Conservation (phyloP, 2,888 invertebrate species). For the Aspidiotus rigidus region DNA sequence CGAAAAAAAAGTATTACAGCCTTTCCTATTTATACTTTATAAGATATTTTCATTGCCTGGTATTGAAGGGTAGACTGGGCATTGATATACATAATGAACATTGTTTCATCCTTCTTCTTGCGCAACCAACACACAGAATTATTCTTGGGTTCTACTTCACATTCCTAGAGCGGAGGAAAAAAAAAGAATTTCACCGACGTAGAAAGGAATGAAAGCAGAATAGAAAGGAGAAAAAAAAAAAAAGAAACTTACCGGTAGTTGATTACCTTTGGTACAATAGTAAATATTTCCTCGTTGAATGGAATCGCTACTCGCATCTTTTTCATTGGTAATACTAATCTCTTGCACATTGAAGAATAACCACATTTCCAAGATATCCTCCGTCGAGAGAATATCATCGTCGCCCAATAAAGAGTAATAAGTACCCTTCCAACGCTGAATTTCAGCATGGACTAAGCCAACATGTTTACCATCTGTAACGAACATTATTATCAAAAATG, state of each 20-base stretch:
- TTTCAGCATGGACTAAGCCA: constrained; percentile 6
- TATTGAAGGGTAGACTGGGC: constrained; percentile 8
- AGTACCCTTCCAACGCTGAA: constrained; percentile 16
- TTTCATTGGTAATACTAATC: background rate
- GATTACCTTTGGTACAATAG: constrained; percentile 15
- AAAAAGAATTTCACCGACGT: background rate
- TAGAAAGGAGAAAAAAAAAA: background rate
- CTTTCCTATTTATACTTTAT: background rate
- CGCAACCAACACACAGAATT: constrained; percentile 22
- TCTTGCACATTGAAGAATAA: constrained; percentile 26
- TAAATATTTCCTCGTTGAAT: constrained; percentile 23
- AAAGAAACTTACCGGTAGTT: constrained; percentile 3
- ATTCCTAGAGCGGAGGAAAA: constrained; percentile 21
- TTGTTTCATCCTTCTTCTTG: constrained; percentile 23
- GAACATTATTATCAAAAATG: background rate
- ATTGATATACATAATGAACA: constrained; percentile 14
- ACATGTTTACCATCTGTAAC: constrained; percentile 5
- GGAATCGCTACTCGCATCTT: background rate
- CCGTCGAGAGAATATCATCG: constrained; percentile 9
- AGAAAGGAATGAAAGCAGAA: background rate
- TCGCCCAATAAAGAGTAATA: constrained; percentile 22
- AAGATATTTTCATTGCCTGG: constrained; percentile 1
- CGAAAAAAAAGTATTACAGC: too few relatives aligned
- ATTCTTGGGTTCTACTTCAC: constrained; percentile 20
- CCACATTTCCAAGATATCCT: constrained; percentile 9